Evolutionary conservation across 1,140 invertebrate species (phyloP).

Genomic region (Achroia grisella): DNA sequence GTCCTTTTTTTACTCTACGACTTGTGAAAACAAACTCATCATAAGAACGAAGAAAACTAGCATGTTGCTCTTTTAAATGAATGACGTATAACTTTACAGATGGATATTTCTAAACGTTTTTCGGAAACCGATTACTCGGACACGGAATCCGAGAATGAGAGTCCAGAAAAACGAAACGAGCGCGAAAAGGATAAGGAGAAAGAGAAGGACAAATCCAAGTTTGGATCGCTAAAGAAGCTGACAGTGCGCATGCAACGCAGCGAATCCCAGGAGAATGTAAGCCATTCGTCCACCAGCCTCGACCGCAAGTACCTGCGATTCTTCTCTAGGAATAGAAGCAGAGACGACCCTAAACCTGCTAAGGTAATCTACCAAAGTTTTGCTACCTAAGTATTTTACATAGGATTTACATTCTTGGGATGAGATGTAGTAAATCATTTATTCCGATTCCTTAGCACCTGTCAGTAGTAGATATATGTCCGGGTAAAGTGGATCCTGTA

Average conservation of each 20-base stretch:
- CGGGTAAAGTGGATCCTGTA: too few species aligned
- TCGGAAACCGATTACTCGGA: constrained; percentile 89
- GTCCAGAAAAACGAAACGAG: constrained; percentile 17
- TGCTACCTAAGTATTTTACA: too few species aligned
- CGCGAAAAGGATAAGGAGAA: constrained; percentile 34
- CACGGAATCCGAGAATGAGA: constrained; percentile 61
- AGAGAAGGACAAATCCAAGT: constrained; percentile 62
- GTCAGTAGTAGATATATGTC: too few species aligned
- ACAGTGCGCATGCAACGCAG: constrained; percentile 38
- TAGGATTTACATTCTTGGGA: too few species aligned
- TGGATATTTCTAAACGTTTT: constrained; percentile 75
- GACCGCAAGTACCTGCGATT: constrained; percentile 81
- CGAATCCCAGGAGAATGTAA: constrained; percentile 71
- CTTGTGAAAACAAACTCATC: too few species aligned
- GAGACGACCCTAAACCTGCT: constrained; percentile 39
- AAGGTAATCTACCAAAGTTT: constrained; percentile 33
- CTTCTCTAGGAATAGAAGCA: constrained; percentile 58
- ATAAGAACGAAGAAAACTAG: too few species aligned
- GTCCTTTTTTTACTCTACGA: too few species aligned
- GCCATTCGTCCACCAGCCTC: constrained; percentile 76
- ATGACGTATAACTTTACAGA: constrained; percentile 26
- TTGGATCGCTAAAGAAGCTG: constrained; percentile 54
- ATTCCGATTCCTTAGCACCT: too few species aligned
- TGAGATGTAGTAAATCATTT: too few species aligned
- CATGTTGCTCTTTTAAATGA: constrained; percentile 5